Evolutionary conservation across 37 sponge, comb jelly and placozoan genomes (phyloP), one percentile per base, ranked within the genome.

Genomic region (Tethya wilhelma): DNA sequence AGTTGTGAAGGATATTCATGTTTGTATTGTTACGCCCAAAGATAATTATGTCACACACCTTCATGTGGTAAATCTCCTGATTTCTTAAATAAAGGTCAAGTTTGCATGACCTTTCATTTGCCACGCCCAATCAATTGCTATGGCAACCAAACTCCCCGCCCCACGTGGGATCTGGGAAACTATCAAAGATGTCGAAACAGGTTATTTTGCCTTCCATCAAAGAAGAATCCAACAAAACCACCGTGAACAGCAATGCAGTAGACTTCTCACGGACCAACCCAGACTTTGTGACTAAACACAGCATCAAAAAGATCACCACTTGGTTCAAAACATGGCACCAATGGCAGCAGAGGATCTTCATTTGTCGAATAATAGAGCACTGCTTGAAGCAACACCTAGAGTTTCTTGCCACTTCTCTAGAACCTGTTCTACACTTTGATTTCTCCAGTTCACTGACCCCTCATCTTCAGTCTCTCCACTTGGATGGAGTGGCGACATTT

Each of bases 381-480:
- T 88, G 93, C 45, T 77, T 81, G 9, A 80, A 43, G 38, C 38
- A 69, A 19, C 93, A 88, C 55, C 86, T 93, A 30, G 49, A 81
- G 43, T 11, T 84, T 3, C 77, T 93, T n/a, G 66, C 85, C 1
- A 93, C 93, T 0, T 74, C 81, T 64, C 56, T 93, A 45, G 93
- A 93, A 77, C 89, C 93, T 9, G 55, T 85, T 2, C 82, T 88
- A 0, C 93, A 93, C 72, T 65, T 82, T 17, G 93, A 93, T 69
- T 93, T 93, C 64, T 76, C 93, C 69, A 85, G 64, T 36, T 67
- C 76, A 29, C 68, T 88, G 12, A 42, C 60, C n/a, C 78, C 86
- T 7, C 77, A 45, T 22, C 57, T 70, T 9, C 88, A 80, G 17
- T 36, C 76, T 38, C 80, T 85, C 1, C 80, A 93, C 62, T 44